Percentiles rank a stretch among this genome's conserved stretches.
Evolutionary conservation across 2,888 invertebrate genomes (phyloP).

Genomic region (Girardia tigrina): DNA sequence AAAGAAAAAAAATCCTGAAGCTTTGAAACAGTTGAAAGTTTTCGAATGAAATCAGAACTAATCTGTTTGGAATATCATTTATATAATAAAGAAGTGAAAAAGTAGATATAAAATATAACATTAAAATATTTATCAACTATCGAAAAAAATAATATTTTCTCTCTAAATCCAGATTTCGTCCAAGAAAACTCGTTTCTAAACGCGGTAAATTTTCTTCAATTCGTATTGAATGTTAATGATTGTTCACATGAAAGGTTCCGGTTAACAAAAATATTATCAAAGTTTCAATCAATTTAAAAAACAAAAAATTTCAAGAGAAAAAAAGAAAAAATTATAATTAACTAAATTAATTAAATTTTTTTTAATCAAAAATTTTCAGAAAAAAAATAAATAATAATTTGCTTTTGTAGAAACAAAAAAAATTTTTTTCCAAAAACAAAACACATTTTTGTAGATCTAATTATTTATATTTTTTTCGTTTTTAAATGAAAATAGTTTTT

Average conservation of each 20-base stretch:
- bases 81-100: too few species aligned
- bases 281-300: conserved; percentile 7
- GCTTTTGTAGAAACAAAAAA: not conserved
- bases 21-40: too few species aligned
- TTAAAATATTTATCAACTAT: too few species aligned
- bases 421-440: not conserved
- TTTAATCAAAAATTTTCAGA: not conserved
- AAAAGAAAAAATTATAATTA: not conserved
- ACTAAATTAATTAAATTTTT: conserved; percentile 9
- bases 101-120: too few species aligned
- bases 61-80: too few species aligned
- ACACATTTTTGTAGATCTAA: not conserved
- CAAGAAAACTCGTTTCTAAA: conserved; percentile 13
- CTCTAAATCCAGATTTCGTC: too few species aligned
- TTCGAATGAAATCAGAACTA: too few species aligned
- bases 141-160: too few species aligned
- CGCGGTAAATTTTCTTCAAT: not conserved
- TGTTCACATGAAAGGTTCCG: conserved; percentile 23
- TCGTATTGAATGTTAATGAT: not conserved
- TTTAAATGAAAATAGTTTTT: not conserved
- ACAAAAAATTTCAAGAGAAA: not conserved
- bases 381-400: not conserved
- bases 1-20: too few species aligned
- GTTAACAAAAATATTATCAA: conserved; percentile 23
- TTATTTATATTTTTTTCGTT: conserved; percentile 13